phyloP scores from a whole-genome alignment of 2,113 vertebrate species.

The Brachypodius melanocephalos region DNA sequence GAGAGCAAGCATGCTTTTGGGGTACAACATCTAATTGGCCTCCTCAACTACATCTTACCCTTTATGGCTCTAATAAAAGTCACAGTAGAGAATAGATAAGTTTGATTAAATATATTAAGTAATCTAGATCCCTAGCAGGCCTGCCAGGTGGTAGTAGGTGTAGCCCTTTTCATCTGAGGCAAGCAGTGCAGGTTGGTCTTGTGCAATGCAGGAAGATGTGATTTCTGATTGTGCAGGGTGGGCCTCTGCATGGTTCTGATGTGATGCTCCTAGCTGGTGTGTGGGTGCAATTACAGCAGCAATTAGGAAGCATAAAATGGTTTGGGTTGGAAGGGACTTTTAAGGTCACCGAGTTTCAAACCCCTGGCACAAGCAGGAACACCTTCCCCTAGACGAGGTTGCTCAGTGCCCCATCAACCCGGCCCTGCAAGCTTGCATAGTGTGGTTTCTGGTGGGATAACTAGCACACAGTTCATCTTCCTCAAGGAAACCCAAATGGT shows the following conservation, averaged over 20 bases:
- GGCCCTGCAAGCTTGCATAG: not conserved
- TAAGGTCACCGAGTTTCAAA: not conserved
- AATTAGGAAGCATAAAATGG: not conserved
- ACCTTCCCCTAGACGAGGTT: not conserved
- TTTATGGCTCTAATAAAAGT: not conserved
- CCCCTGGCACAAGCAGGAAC: too few relatives aligned
- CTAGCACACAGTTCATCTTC: not conserved
- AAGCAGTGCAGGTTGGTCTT: not conserved
- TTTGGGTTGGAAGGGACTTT: not conserved
- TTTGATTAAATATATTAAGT: not conserved
- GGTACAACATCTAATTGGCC: not conserved
- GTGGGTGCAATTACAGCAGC: not conserved
- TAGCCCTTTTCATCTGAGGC: not conserved
- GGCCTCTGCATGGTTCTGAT: accelerated
- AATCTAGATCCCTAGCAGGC: not conserved
- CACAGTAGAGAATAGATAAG: not conserved
- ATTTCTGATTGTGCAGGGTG: not conserved
- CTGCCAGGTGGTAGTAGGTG: not conserved
- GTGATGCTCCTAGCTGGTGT: not conserved
- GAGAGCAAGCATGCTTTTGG: not conserved
- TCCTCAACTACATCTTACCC: not conserved
- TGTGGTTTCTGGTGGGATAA: not conserved
- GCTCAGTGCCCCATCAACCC: not conserved
- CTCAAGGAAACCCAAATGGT: not conserved
- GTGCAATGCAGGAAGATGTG: not conserved